Conservation (phyloP, 2,113 vertebrate species). For the Oncorhynchus gorbuscha region DNA sequence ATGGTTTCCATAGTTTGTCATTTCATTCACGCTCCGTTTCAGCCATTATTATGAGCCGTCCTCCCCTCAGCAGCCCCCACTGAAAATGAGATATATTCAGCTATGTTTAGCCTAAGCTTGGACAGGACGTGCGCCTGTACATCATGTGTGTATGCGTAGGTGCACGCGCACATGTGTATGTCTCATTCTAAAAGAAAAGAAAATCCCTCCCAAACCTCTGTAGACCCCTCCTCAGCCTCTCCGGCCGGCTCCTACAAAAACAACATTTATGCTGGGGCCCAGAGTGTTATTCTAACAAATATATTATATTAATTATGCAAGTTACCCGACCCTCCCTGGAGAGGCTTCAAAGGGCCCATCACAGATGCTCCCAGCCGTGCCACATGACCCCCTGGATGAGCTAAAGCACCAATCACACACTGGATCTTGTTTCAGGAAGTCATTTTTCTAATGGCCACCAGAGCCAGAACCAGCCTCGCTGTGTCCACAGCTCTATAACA, state of each 20-base stretch:
- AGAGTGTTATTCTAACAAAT: slow-evolving; percentile 73
- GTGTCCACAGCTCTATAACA: not conserved
- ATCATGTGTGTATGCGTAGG: too few species aligned
- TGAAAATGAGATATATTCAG: too few species aligned
- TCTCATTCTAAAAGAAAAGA: too few species aligned
- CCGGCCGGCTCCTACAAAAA: slow-evolving; percentile 54
- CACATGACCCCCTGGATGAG: slow-evolving; percentile 30
- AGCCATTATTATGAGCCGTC: too few species aligned
- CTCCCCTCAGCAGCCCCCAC: too few species aligned
- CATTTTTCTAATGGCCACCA: slow-evolving; percentile 42
- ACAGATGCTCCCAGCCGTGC: slow-evolving; percentile 41
- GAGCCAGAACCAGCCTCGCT: slow-evolving; percentile 2
- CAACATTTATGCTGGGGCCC: slow-evolving; percentile 66
- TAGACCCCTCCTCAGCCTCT: slow-evolving; percentile 49
- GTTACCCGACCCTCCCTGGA: slow-evolving; percentile 59
- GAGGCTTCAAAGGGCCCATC: slow-evolving; percentile 56
- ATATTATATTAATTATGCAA: slow-evolving; percentile 66
- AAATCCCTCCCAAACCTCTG: slow-evolving; percentile 36
- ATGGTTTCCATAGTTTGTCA: too few species aligned
- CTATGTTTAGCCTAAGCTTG: too few species aligned
- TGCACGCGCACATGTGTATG: too few species aligned
- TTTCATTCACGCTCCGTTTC: too few species aligned
- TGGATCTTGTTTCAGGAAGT: slow-evolving; percentile 46
- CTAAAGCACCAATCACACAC: slow-evolving; percentile 33
- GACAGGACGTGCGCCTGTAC: too few species aligned